phyloP scores from a whole-genome alignment of 2,797 vertebrate species.

The Tympanoctomys barrerae region DNA sequence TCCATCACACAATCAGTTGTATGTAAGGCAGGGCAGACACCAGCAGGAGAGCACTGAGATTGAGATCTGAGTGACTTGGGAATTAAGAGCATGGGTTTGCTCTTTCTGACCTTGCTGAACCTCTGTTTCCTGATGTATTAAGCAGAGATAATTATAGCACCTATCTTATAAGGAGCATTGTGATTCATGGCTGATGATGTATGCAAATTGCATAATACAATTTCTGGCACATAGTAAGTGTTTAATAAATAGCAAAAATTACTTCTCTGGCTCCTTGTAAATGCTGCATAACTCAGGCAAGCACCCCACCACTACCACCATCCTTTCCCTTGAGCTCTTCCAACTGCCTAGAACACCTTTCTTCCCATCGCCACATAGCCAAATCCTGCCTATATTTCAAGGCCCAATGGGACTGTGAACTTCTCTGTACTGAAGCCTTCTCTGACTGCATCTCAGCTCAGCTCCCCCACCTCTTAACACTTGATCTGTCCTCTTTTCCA shows the following conservation, averaged over 20 bases:
- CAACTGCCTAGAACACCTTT: not conserved
- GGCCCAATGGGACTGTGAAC: not conserved
- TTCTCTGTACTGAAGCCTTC: not conserved
- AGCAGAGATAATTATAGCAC: not conserved
- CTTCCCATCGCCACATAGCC: not conserved
- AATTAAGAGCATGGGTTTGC: not conserved
- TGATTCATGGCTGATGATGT: not conserved
- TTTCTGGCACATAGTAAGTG: not conserved
- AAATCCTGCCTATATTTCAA: conserved; percentile 1
- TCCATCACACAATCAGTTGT: not conserved
- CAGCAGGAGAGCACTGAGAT: not conserved
- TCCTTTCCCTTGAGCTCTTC: not conserved
- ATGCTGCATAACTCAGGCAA: not conserved
- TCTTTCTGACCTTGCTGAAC: not conserved
- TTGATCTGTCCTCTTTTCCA: not conserved
- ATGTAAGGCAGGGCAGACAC: not conserved
- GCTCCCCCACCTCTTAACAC: not conserved
- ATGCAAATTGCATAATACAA: not conserved
- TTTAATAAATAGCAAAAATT: conserved; percentile 38
- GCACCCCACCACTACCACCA: not conserved
- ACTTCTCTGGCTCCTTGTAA: not conserved
- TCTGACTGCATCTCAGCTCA: not conserved
- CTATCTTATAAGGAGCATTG: not conserved
- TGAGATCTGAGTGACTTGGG: not conserved
- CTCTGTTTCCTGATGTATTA: not conserved